Conservation (phyloP, 2,113 vertebrate species). For the Campylorhamphus procurvoides region DNA sequence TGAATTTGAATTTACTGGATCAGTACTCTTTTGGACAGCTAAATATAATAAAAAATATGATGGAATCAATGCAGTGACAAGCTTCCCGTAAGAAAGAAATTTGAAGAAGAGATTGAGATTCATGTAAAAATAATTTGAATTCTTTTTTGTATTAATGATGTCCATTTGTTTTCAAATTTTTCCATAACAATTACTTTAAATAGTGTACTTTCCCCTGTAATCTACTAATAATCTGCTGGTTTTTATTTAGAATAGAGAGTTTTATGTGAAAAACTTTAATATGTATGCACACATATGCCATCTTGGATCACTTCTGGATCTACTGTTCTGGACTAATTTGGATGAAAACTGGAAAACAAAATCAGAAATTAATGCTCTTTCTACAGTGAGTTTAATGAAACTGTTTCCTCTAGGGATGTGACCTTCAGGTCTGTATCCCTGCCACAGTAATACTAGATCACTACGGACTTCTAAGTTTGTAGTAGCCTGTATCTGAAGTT, state of each 20-base stretch:
- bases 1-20: slow-evolving; percentile 55
- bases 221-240: not conserved
- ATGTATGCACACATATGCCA: not conserved
- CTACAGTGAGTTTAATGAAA: not conserved
- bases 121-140: not conserved
- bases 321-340: not conserved
- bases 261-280: not conserved
- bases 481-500: not conserved
- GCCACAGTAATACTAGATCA: not conserved
- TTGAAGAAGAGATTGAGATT: not conserved
- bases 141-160: not conserved
- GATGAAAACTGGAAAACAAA: not conserved
- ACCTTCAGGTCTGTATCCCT: not conserved
- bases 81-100: slow-evolving; percentile 6
- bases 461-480: not conserved
- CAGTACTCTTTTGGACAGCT: not conserved
- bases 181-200: not conserved
- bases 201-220: not conserved
- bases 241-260: not conserved
- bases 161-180: not conserved
- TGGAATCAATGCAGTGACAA: not conserved
- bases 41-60: not conserved
- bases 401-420: not conserved
- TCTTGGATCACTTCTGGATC: not conserved
- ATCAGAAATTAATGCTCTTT: not conserved